A percentile compares a stretch with the other conserved stretches of the same genome.
Evolutionary conservation across 2,797 vertebrate genomes (phyloP).

Genomic region (Peromyscus aztecus): DNA sequence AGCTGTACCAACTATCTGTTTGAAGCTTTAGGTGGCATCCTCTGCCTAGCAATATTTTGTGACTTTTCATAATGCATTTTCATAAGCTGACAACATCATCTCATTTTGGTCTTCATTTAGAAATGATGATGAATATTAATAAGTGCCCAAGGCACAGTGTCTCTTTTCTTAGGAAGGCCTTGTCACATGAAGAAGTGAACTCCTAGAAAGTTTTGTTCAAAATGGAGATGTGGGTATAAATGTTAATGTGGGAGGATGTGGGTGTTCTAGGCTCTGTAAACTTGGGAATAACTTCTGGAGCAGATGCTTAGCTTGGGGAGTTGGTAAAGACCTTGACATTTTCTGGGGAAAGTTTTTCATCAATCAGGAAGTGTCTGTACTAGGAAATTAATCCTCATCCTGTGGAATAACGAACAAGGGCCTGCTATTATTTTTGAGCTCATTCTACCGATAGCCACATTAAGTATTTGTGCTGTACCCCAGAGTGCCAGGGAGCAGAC

Average conservation of each 20-base stretch:
- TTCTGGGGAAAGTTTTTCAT: neutral
- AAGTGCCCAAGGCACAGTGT: constrained; percentile 60
- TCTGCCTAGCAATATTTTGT: constrained; percentile 39
- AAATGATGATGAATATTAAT: constrained; percentile 77
- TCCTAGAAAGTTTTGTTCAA: constrained; percentile 58
- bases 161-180: constrained; percentile 53
- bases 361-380: neutral
- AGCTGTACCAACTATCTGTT: neutral
- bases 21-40: constrained; percentile 3
- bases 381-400: constrained; percentile 12
- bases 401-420: neutral
- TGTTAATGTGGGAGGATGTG: neutral
- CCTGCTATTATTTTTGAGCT: neutral
- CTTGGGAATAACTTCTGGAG: neutral
- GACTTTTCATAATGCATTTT: constrained; percentile 67
- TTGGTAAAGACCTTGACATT: neutral
- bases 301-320: neutral
- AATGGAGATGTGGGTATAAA: constrained; percentile 54
- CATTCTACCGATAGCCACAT: neutral
- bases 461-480: neutral
- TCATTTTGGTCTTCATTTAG: constrained; percentile 71
- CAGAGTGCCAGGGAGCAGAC: neutral
- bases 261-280: neutral
- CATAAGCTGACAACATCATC: constrained; percentile 68
- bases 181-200: constrained; percentile 10